Evolutionary conservation across 1,140 invertebrate genomes (phyloP), one percentile per base, ranked within the genome.

Genomic region (Kradibia gibbosae): DNA sequence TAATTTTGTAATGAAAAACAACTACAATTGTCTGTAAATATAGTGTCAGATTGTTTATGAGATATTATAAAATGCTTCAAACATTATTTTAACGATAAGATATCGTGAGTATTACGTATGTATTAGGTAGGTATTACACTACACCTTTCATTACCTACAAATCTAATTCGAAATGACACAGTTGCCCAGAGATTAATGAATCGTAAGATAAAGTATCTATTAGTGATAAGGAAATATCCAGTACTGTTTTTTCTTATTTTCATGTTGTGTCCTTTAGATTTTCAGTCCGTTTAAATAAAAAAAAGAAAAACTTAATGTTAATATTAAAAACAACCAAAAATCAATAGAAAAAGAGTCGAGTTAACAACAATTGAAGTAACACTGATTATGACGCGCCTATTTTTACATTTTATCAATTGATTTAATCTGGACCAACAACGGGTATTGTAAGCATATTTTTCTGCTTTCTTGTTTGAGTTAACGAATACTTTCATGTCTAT

Each of bases 161-260:
- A 78, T 67, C 76, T 67, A 48, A 28, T 25, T 20, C 20, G 78
- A 53, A 67, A 79, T 72, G 71, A 79, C 65, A 67, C 78, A 45
- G 67, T 25, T 65, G 65, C 57, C 78, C 78, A 71, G 70, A 60
- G 70, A 80, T 80, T 80, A 80, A 80, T 80, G 73, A 80, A 57
- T 71, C 78, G 55, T 42, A 55, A 73, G 78, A 80, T 80, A 45
- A 80, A 80, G 78, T 80, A 71, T 39, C 78, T 67, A 78, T 78
- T 78, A 67, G 13, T n/a, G n/a, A n/a, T n/a, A n/a, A n/a, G n/a
- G n/a, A n/a, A n/a, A n/a, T n/a, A n/a, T n/a, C 53, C 53, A n/a
- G 25, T n/a, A n/a, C 53, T 55, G 2, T 20, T 10, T 55, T 55
- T n/a, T 34, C 60, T 62, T 20, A 34, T 34, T 62, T 62, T 62